Evolutionary conservation across 1,140 invertebrate genomes (phyloP), one percentile per base, ranked within the genome.

Genomic region (Elysia chlorotica): DNA sequence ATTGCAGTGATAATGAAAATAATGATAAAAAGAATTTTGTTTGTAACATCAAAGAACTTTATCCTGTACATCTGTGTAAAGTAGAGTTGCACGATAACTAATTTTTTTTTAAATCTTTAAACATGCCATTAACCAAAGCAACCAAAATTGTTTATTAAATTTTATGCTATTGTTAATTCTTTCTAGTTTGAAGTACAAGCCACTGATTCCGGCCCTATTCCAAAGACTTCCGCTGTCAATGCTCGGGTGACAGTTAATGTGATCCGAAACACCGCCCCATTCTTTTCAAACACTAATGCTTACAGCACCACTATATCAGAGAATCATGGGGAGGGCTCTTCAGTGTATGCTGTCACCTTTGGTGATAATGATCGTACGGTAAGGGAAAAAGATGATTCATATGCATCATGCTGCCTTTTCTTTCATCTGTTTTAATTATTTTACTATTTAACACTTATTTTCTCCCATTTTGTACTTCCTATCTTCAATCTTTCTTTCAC

Each of bases 241-340:
- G 92, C 92, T 1, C 93, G 92, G 0, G 90, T 97, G 0, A 92
- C 92, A 0, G 90, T 97, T 0, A 94, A 92, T 79, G 93, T 97
- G 14, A 72, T 94, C 61, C 94, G 96, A 81, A 92, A 95, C 2
- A 90, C 89, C 2, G 87, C 90, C 30, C 88, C 91, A 35, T 36
- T 48, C 5, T 85, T 83, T 53, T 48, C 31, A 6, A 77, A 76
- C 54, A 77, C 38, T 14, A 28, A 33, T 3, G 70, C 74, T 4
- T 82, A 81, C 65, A 19, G 36, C 93, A 0, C 89, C 10, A 48
- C 35, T 1, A 80, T 81, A 2, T 62, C 69, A 10, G 71, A 75
- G 61, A 79, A 73, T 56, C 36, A 33, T 1, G 3, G 65, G 17
- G 71, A 41, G 31, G 76, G 74, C 25, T 65, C 65, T 4, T 36